Conservation (phyloP, 2,888 invertebrate species). For the Amphiduros pacificus region DNA sequence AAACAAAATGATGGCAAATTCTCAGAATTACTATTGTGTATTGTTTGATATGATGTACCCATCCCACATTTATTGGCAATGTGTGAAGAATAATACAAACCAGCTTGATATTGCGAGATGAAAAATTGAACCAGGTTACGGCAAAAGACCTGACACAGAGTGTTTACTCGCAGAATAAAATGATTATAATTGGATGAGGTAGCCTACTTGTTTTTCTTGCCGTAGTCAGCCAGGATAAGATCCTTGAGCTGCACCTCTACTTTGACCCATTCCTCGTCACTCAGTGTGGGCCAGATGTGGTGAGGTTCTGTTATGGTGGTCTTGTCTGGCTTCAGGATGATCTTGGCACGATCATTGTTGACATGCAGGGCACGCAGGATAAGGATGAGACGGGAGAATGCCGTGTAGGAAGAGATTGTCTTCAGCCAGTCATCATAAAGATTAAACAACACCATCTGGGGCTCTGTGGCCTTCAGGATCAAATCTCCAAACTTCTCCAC, state of each 20-base stretch:
- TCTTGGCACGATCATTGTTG: slow-evolving; percentile 98
- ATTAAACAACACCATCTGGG: slow-evolving; percentile 99
- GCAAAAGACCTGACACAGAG: not conserved
- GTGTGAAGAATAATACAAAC: too few relatives aligned
- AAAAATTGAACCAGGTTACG: not conserved
- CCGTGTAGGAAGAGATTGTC: slow-evolving; percentile 98
- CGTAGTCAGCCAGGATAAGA: slow-evolving; percentile 97
- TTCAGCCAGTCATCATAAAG: slow-evolving; percentile 99
- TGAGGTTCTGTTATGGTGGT: slow-evolving; percentile 98
- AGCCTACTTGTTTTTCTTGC: slow-evolving; percentile 95
- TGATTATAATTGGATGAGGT: not conserved
- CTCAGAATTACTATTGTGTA: too few relatives aligned
- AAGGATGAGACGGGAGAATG: slow-evolving; percentile 94
- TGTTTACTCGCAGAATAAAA: not conserved
- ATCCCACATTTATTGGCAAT: too few relatives aligned
- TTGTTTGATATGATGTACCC: too few relatives aligned
- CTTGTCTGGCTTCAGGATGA: slow-evolving; percentile 97
- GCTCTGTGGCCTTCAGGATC: slow-evolving; percentile 97
- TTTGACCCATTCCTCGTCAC: slow-evolving; percentile 99
- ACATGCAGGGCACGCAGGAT: slow-evolving; percentile 96
- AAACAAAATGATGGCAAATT: too few relatives aligned
- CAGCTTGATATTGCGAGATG: too few relatives aligned
- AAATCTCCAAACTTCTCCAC: slow-evolving; percentile 99
- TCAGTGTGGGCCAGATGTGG: slow-evolving; percentile 98
- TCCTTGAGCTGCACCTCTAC: slow-evolving; percentile 97